A percentile compares a stretch with the other conserved stretches of the same genome.
Evolutionary conservation across 35 echinoderm and acorn worm genomes (phyloP).

Genomic region (Anneissia japonica): DNA sequence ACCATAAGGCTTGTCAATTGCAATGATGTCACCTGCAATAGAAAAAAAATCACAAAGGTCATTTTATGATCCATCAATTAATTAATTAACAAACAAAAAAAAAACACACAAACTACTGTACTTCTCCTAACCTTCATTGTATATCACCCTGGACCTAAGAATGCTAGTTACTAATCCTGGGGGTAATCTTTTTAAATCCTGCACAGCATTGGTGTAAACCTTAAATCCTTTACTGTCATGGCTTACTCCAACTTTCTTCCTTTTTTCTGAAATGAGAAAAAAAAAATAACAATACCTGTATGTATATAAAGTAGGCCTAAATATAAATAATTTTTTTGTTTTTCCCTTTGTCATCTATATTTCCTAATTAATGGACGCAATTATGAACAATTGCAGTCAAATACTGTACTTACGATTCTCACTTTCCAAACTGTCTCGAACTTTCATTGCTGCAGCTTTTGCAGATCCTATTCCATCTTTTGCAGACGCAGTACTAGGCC

Average conservation of each 20-base stretch:
- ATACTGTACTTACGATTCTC: not conserved
- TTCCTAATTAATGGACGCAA: too few relatives aligned
- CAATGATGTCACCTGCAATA: constrained; percentile 53
- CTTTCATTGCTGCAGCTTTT: not conserved
- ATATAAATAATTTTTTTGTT: too few relatives aligned
- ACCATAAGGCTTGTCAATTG: constrained; percentile 75
- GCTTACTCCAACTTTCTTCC: not conserved
- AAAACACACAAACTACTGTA: not conserved
- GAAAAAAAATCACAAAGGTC: not conserved
- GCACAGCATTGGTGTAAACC: not conserved
- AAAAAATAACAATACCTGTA: too few relatives aligned
- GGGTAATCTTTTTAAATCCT: constrained; percentile 39
- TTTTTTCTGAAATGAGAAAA: too few relatives aligned
- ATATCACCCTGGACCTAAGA: constrained; percentile 44
- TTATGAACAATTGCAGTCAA: too few relatives aligned
- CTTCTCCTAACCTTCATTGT: constrained; percentile 45
- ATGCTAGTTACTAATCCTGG: constrained; percentile 35
- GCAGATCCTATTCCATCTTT: not conserved
- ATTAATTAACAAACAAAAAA: not conserved
- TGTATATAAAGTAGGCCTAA: too few relatives aligned
- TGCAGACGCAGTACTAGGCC: too few relatives aligned
- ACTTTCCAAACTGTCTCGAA: not conserved
- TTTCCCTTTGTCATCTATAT: too few relatives aligned
- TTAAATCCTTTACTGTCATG: constrained; percentile 5
- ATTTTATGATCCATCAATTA: not conserved